Evolutionary conservation across 1,140 invertebrate species (phyloP), one percentile per base, ranked within the genome.

Genomic region (Saccostrea cuccullata): DNA sequence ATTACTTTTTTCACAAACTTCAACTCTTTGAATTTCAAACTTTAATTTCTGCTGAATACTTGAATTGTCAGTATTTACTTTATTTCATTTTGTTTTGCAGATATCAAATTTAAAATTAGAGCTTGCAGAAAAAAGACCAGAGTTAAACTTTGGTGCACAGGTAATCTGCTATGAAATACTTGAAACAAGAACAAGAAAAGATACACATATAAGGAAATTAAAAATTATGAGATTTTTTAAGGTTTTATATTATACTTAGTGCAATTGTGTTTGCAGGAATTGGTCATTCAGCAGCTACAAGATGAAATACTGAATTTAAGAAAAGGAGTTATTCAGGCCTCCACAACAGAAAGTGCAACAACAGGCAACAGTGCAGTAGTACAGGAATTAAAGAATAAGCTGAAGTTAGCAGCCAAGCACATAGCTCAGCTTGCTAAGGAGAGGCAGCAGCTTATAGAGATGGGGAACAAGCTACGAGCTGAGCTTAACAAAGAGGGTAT

Each of bases 251-350:
- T 64, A 17, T 47, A 64, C 58, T 36, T 20, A 64, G 58, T 20
- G 17, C 5, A 64, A 64, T 77, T 36, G 13, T 86, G 64, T 89
- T 89, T 82, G 9, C 88, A 95, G 94, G 94, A 95, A 86, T 77
- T 95, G 55, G 88, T 95, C 30, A 95, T 95, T 55, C 94, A 95
- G 87, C 94, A 95, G 88, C 89, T 95, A 15, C 92, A 95, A 84
- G 93, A 94, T 89, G 94, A 95, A 87, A 91, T 95, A 5, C 84
- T 88, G 55, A 90, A 90, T n/a, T 73, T 94, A 20, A 91, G 90
- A 36, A 89, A 90, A 55, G 90, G 85, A 36, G 83, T 20, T 40
- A 83, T 20, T 56, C 83, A 17, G 1, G 84, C 20, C 36, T 84
- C 36, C 86, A 86, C 26, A 2, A 84, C 60, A 36, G 84, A 89